These are phyloP conservation scores for Sebastiscus albofasciatus DNA, from an alignment of 2,797 vertebrate genomes.

Conservation along the genomic window DNA sequence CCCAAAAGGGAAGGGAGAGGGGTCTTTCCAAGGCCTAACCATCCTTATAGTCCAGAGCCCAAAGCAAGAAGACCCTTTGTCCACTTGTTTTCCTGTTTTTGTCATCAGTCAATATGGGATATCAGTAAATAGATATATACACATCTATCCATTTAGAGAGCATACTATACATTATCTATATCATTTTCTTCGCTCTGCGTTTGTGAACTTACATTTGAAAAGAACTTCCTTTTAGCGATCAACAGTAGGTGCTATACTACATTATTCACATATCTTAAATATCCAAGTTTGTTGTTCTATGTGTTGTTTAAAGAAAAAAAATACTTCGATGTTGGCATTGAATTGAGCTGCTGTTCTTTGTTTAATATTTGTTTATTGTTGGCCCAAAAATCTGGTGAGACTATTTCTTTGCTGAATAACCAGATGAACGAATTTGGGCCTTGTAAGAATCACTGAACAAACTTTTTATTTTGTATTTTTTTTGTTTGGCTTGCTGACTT, in stretches of 20 bases:
- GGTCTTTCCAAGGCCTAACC: conserved; percentile 94
- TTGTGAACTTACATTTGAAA: conserved; percentile 87
- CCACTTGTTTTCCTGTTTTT: conserved; percentile 94
- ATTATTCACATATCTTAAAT: conserved; percentile 99
- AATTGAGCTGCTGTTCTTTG: conserved; percentile 89
- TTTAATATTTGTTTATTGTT: conserved; percentile 83
- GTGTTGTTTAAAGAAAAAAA: conserved; percentile 89
- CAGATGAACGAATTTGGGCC: conserved; percentile 79
- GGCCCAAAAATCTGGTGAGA: conserved; percentile 80
- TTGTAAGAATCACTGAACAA: conserved; percentile 85
- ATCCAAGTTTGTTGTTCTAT: conserved; percentile 99
- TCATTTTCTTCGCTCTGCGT: conserved; percentile 85
- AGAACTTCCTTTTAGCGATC: conserved; percentile 99
- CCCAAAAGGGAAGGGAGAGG: conserved; percentile 96
- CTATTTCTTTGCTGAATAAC: conserved; percentile 72
- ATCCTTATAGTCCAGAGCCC: conserved; percentile 99
- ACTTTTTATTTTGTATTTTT: conserved; percentile 56
- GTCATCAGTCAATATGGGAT: conserved; percentile 96
- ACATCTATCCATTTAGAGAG: conserved; percentile 85
- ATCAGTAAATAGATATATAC: conserved; percentile 93
- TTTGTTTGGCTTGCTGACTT: conserved; percentile 86
- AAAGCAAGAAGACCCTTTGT: conserved; percentile 99
- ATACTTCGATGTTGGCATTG: conserved; percentile 89
- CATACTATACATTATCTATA: conserved; percentile 85
- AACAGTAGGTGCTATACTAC: conserved; percentile 99